Conservation (phyloP, 2,797 vertebrate species). For the Acanthiza pusilla region DNA sequence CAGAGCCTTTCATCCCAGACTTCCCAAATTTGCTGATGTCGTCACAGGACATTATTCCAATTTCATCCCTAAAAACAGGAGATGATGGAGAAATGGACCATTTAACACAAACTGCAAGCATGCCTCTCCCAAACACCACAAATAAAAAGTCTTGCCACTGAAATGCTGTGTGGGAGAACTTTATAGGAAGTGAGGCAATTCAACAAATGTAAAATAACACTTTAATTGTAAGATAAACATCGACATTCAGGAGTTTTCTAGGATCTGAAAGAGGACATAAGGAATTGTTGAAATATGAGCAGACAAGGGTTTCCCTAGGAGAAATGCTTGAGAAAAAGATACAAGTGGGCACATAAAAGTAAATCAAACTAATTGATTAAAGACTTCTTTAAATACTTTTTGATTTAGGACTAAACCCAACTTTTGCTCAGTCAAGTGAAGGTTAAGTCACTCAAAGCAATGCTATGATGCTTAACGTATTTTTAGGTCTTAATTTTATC, state of each 20-base stretch:
- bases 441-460: neutral
- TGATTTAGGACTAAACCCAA: neutral
- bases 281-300: neutral
- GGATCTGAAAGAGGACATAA: neutral
- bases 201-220: neutral
- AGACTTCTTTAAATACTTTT: neutral
- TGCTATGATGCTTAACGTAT: fast-evolving
- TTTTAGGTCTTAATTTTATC: neutral
- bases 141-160: neutral
- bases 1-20: slow-evolving; percentile 83
- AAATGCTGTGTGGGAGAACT: neutral
- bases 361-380: neutral
- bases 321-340: neutral
- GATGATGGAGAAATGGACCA: neutral
- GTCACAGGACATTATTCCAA: slow-evolving; percentile 87
- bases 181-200: neutral
- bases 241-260: neutral
- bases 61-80: slow-evolving; percentile 78
- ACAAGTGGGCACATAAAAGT: neutral
- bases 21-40: slow-evolving; percentile 89
- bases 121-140: neutral
- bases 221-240: neutral
- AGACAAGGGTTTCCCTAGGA: neutral
- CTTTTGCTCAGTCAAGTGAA: neutral
- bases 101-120: neutral